Evolutionary conservation across 2,888 invertebrate genomes (phyloP).

Genomic region (Synergus japonicus): DNA sequence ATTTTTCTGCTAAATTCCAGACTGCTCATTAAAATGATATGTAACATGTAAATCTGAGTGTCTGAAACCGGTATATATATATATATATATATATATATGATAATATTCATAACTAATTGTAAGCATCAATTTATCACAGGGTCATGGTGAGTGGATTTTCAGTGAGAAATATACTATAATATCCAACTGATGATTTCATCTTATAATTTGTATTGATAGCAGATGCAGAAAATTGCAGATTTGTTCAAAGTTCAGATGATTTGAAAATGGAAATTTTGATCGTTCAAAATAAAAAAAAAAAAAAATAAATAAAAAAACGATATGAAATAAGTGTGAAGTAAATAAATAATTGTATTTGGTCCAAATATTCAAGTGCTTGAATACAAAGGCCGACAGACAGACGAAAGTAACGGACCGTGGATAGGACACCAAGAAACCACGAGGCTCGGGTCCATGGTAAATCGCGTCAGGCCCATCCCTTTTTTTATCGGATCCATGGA

Average conservation of each 20-base stretch:
- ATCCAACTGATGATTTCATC: not conserved
- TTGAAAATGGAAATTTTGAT: too few species aligned
- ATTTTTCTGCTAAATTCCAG: not conserved
- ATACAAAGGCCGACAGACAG: not conserved
- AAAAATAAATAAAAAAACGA: not conserved
- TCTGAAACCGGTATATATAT: not conserved
- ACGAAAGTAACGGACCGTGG: constrained; percentile 41
- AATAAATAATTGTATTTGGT: not conserved
- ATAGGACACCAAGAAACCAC: constrained; percentile 54
- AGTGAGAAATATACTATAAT: not conserved
- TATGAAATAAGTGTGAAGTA: not conserved
- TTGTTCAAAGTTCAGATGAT: too few species aligned
- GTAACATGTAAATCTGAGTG: not conserved
- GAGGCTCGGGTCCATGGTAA: constrained; percentile 67
- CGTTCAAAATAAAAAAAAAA: not conserved
- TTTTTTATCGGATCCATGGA: constrained; percentile 60
- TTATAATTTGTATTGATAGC: not conserved
- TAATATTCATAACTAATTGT: not conserved
- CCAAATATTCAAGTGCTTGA: not conserved
- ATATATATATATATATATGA: not conserved
- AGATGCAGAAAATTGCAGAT: too few species aligned
- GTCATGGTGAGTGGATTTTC: not conserved
- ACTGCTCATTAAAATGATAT: not conserved
- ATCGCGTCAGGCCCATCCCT: constrained; percentile 67
- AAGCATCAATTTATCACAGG: not conserved